Evolutionary conservation across 2,113 vertebrate genomes (phyloP).

Genomic region (Ceyx melanurus): DNA sequence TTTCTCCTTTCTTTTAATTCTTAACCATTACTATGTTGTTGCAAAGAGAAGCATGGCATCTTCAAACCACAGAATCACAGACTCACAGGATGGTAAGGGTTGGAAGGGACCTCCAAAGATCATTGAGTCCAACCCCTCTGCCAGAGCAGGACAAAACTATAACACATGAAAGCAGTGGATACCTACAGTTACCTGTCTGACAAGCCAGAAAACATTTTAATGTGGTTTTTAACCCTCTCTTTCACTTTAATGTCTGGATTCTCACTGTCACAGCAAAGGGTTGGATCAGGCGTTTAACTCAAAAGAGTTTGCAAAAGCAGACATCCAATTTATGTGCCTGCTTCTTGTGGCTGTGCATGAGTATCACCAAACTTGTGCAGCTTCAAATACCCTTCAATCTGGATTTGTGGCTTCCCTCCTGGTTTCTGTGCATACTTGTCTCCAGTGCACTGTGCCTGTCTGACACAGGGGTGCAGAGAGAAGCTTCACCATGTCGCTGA

Average conservation of each 20-base stretch:
- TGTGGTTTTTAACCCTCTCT: background rate
- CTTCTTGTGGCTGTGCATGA: background rate
- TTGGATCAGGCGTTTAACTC: background rate
- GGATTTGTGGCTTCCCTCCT: background rate
- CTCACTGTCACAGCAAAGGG: background rate
- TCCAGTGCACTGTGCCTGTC: background rate
- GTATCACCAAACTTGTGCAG: background rate
- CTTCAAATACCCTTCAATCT: background rate
- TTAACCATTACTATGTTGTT: accelerated
- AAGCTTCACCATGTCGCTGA: background rate
- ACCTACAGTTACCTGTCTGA: background rate
- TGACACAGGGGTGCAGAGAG: background rate
- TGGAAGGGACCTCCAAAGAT: too few relatives aligned
- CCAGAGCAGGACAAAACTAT: background rate
- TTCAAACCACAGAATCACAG: background rate
- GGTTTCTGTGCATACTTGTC: background rate
- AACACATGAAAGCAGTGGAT: background rate
- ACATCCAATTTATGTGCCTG: background rate
- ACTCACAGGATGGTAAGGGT: too few relatives aligned
- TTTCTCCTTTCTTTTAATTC: background rate
- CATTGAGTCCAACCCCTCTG: too few relatives aligned
- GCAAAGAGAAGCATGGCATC: background rate
- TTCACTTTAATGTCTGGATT: background rate
- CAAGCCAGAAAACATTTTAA: background rate
- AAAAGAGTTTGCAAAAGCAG: background rate